phyloP scores from a whole-genome alignment of 2,888 invertebrate species.

The Caenorhabditis parvicauda region DNA sequence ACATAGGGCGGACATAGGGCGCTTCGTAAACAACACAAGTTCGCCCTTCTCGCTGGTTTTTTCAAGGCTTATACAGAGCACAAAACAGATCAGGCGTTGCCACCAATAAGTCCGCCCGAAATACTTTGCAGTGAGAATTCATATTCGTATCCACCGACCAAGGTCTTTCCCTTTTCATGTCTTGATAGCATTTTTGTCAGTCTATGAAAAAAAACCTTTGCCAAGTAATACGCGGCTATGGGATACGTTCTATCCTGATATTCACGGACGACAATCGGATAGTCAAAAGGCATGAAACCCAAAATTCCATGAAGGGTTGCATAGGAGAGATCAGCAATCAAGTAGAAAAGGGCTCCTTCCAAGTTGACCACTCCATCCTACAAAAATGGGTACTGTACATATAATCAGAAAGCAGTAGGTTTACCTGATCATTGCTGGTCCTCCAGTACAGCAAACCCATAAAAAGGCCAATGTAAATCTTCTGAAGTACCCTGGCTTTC shows the following conservation, averaged over 20 bases:
- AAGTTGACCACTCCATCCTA: constrained; percentile 81
- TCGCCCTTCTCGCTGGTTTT: no score
- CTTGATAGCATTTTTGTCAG: no score
- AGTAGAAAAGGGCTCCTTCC: constrained; percentile 85
- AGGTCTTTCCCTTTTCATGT: no score
- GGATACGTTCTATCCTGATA: constrained; percentile 79
- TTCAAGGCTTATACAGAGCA: no score
- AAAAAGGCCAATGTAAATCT: constrained; percentile 65
- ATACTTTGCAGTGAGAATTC: no score
- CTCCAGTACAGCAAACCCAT: constrained; percentile 81
- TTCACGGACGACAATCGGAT: constrained; percentile 84
- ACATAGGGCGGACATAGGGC: no score
- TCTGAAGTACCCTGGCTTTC: constrained; percentile 51
- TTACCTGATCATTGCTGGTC: constrained; percentile 20
- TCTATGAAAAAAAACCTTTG: constrained; percentile 33
- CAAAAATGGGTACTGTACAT: constrained; percentile 8
- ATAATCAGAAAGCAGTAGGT: neutral
- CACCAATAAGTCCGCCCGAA: no score
- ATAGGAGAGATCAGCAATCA: constrained; percentile 81
- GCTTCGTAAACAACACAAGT: no score
- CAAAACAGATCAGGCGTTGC: no score
- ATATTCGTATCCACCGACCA: no score
- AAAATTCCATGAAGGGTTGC: constrained; percentile 72
- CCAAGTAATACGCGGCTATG: constrained; percentile 63
- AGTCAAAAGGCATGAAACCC: constrained; percentile 81